Percentiles rank a stretch among this genome's conserved stretches.
phyloP scores from a whole-genome alignment of 2,113 vertebrate genomes.

The Menidia beryllina region DNA sequence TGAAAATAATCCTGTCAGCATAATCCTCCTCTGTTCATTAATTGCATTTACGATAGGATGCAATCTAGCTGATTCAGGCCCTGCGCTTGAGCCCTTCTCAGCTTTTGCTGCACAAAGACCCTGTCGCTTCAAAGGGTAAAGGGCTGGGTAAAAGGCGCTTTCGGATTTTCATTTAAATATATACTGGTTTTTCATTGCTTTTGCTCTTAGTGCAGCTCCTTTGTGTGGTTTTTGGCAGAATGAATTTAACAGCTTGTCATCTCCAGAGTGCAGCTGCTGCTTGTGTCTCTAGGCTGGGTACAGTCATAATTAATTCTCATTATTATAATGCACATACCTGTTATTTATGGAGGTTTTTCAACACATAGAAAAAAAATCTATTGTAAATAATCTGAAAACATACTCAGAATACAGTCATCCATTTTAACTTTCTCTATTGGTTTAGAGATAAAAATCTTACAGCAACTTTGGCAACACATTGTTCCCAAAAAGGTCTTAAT shows the following conservation, averaged over 20 bases:
- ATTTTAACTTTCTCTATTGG: neutral
- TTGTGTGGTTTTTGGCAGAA: slow-evolving; percentile 31
- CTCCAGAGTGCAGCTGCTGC: slow-evolving; percentile 30
- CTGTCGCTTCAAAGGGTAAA: slow-evolving; percentile 62
- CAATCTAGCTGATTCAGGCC: slow-evolving; percentile 72
- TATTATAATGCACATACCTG: neutral
- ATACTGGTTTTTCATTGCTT: slow-evolving; percentile 31
- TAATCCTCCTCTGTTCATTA: slow-evolving; percentile 77
- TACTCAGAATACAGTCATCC: neutral
- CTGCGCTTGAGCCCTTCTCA: slow-evolving; percentile 43
- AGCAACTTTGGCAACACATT: neutral
- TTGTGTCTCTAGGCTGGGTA: neutral
- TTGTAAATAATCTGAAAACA: neutral
- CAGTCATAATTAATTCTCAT: neutral
- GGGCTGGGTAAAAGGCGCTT: slow-evolving; percentile 47
- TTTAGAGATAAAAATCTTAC: neutral
- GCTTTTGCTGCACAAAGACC: slow-evolving; percentile 54
- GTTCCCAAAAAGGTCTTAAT: neutral
- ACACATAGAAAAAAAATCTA: neutral
- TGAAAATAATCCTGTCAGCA: slow-evolving; percentile 73
- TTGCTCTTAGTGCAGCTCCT: slow-evolving; percentile 23
- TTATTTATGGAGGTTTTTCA: neutral
- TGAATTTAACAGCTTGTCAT: slow-evolving; percentile 25
- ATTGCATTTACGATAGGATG: slow-evolving; percentile 74
- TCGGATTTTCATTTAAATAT: slow-evolving; percentile 66